A percentile compares a stretch with the other conserved stretches of the same genome.
These are phyloP conservation scores for Drosophila anceps DNA, from an alignment of 2,888 invertebrate genomes.

Conservation along the genomic window DNA sequence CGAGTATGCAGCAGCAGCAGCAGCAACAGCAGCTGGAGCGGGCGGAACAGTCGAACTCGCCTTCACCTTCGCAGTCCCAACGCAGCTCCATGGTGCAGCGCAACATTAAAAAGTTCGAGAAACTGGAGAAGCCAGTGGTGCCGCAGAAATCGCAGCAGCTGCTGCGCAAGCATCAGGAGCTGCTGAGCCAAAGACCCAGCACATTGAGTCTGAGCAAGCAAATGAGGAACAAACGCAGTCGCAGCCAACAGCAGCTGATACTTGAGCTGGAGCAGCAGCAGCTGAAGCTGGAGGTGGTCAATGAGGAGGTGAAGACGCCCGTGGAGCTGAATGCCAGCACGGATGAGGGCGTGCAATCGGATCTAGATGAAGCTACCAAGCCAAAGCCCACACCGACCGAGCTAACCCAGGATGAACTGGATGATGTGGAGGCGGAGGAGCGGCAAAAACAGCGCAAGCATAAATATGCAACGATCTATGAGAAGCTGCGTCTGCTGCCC, in stretches of 20 bases:
- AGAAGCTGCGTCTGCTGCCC: slow-evolving; percentile 81
- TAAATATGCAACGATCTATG: slow-evolving; percentile 83
- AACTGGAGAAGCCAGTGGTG: slow-evolving; percentile 81
- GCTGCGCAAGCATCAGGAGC: slow-evolving; percentile 81
- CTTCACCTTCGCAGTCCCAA: slow-evolving; percentile 6
- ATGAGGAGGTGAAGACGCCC: slow-evolving; percentile 70
- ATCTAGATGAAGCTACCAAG: slow-evolving; percentile 39
- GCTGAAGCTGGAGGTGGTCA: slow-evolving; percentile 61
- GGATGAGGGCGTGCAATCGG: slow-evolving; percentile 29
- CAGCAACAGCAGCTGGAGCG: slow-evolving; percentile 6
- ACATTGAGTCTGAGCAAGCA: slow-evolving; percentile 42
- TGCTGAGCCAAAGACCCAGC: slow-evolving; percentile 49
- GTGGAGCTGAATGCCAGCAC: slow-evolving; percentile 35
- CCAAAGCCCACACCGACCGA: slow-evolving; percentile 40
- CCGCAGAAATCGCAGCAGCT: slow-evolving; percentile 82
- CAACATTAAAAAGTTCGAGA: slow-evolving; percentile 82
- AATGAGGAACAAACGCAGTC: slow-evolving; percentile 29
- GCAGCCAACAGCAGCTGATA: slow-evolving; percentile 24
- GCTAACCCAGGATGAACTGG: slow-evolving; percentile 17
- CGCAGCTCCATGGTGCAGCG: slow-evolving; percentile 79
- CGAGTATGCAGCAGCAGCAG: slow-evolving; percentile 11
- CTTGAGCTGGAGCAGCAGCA: slow-evolving; percentile 17
- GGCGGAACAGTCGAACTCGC: neutral
- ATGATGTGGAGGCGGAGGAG: slow-evolving; percentile 49
- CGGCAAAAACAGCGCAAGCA: slow-evolving; percentile 77